phyloP scores from a whole-genome alignment of 2,888 invertebrate genomes.

The Synergus itoensis region DNA sequence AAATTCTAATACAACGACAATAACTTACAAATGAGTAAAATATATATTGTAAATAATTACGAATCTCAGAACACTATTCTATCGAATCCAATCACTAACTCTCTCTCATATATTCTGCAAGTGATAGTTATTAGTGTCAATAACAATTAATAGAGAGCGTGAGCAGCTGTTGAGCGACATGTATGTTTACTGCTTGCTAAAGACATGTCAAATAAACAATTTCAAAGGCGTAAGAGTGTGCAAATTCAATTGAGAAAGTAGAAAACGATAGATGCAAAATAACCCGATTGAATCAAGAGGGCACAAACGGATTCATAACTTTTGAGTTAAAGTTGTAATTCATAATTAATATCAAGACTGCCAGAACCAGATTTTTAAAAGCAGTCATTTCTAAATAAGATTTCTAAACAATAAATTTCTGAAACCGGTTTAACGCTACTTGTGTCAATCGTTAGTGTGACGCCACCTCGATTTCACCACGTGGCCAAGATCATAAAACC shows the following conservation, averaged over 20 bases:
- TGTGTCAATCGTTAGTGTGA: constrained; percentile 6
- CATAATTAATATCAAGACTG: background rate
- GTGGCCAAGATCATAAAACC: background rate
- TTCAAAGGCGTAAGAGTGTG: background rate
- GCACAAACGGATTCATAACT: background rate
- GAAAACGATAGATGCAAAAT: background rate
- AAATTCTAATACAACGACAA: background rate
- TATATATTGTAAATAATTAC: no score
- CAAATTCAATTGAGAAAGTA: background rate
- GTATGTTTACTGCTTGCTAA: background rate
- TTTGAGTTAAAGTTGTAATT: background rate
- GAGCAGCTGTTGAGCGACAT: background rate
- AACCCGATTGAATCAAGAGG: background rate
- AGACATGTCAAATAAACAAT: background rate
- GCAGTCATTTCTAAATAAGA: background rate
- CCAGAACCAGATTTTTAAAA: background rate
- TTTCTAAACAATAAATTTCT: constrained; percentile 6
- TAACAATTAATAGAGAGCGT: background rate
- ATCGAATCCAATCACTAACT: background rate
- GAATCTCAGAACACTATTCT: no score
- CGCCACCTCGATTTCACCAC: background rate
- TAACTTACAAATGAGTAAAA: background rate
- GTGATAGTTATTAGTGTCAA: background rate
- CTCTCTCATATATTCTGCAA: background rate
- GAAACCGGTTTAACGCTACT: background rate